Evolutionary conservation across 53 echinoderm and acorn worm species (phyloP).

Genomic region (Arbacia lixula): DNA sequence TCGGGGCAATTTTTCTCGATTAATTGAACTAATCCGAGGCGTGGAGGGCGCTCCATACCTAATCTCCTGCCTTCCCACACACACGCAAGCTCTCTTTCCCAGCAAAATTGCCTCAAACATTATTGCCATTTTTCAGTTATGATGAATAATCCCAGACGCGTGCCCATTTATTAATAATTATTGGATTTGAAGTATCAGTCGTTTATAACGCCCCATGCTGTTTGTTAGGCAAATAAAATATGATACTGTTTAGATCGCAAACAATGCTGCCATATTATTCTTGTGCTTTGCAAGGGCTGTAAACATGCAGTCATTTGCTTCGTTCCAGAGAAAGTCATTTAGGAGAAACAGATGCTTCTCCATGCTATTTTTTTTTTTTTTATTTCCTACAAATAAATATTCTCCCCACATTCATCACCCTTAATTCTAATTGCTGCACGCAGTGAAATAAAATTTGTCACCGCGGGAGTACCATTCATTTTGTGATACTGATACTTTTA

Average conservation of each 20-base stretch:
- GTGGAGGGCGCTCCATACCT: conserved; percentile 49
- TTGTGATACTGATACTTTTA: no score
- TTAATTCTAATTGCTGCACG: no score
- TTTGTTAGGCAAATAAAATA: conserved; percentile 8
- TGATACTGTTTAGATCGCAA: neutral
- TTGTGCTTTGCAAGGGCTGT: neutral
- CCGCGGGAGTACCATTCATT: no score
- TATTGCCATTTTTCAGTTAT: conserved; percentile 37
- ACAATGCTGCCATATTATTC: neutral
- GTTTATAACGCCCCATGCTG: neutral
- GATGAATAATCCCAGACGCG: conserved; percentile 24
- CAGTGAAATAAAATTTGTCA: no score
- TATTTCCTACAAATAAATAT: no score
- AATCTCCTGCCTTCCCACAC: conserved; percentile 28
- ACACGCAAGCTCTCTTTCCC: neutral
- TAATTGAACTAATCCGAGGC: conserved; percentile 52
- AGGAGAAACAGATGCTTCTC: no score
- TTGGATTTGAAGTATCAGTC: conserved; percentile 2
- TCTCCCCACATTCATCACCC: no score
- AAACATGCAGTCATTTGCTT: no score
- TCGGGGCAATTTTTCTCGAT: conserved; percentile 50
- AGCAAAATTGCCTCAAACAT: conserved; percentile 13
- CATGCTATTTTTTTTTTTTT: no score
- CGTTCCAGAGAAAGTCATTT: no score
- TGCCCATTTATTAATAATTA: conserved; percentile 26